Evolutionary conservation across 2,113 vertebrate species (phyloP).

Genomic region (Ahaetulla prasina): DNA sequence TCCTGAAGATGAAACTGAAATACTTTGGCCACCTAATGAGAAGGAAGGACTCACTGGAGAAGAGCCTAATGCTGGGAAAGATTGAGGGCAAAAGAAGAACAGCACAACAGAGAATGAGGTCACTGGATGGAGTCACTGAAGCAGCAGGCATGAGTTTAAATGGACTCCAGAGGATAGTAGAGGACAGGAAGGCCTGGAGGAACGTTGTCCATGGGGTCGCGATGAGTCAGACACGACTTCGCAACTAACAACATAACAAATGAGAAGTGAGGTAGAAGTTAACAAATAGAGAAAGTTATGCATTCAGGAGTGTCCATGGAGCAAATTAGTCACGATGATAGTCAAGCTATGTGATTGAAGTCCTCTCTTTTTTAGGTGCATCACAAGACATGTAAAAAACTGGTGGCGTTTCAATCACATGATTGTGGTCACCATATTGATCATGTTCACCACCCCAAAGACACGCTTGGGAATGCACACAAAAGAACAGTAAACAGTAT

Average conservation of each 20-base stretch:
- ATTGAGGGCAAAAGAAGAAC: no score
- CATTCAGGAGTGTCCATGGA: background rate
- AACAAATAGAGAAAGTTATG: background rate
- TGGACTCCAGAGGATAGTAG: no score
- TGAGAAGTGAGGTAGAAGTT: background rate
- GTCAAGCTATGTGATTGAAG: background rate
- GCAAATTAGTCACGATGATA: background rate
- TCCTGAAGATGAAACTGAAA: no score
- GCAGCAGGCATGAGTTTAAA: no score
- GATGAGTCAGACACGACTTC: no score
- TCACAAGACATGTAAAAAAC: background rate
- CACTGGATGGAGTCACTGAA: no score
- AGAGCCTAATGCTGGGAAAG: no score
- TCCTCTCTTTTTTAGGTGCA: background rate
- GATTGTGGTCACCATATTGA: background rate
- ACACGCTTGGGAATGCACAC: background rate
- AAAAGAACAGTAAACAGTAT: background rate
- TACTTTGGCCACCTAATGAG: no score
- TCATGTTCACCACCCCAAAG: background rate
- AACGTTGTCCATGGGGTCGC: no score
- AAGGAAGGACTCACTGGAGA: no score
- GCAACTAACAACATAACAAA: background rate
- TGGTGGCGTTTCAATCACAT: background rate
- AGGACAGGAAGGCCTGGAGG: no score
- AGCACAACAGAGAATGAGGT: no score